Base-by-base conservation (phyloP, 2,797 vertebrate species). In the Paratrypauchen microcephalus region DNA sequence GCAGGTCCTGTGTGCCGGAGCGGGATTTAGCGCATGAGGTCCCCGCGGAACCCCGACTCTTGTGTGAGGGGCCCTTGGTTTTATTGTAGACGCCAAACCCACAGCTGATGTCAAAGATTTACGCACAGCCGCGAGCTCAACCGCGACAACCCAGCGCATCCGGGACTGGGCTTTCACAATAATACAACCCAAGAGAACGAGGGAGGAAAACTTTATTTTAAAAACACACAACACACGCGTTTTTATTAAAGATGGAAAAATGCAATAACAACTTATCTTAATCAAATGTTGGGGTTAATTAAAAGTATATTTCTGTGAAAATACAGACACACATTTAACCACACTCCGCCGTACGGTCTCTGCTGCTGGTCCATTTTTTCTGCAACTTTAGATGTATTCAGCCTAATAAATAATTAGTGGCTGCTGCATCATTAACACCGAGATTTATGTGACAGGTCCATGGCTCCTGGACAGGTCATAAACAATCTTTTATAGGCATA, bases 41-140 rank as follows among this genome's bases (percentile, higher is more conserved):
- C 36, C 32, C 36, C 39, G 21, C 39, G 12, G 39, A 26, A 7
- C 39, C 60, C 36, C 13, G 36, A 2, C 21, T 62, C 60, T 15
- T 2, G 8, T 63, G 39, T 45, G n/a, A 6, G 24, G 61, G 21
- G 12, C 39, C n/a, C 36, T 15, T 39, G 21, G n/a, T 26, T 63
- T 64, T 64, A 64, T 64, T 24, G 2, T 16, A 24, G 61, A 47
- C n/a, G 41, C 61, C 61, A 64, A 64, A 47, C 48, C 48, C 52
- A 47, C 64, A 50, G 12, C 45, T 50, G 61, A 64, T 64, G 61
- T 64, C 61, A 64, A 41, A 64, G 61, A 64, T 64, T 64, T 48
- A 64, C 61, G 61, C 41, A 9, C 32, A 39, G 19, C 32, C 59
- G 13, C 32, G 13, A 15, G 11, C 15, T 23, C 12, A 41, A 39